Conservation (phyloP, 2,113 vertebrate genomes). For the Saccopteryx bilineata region DNA sequence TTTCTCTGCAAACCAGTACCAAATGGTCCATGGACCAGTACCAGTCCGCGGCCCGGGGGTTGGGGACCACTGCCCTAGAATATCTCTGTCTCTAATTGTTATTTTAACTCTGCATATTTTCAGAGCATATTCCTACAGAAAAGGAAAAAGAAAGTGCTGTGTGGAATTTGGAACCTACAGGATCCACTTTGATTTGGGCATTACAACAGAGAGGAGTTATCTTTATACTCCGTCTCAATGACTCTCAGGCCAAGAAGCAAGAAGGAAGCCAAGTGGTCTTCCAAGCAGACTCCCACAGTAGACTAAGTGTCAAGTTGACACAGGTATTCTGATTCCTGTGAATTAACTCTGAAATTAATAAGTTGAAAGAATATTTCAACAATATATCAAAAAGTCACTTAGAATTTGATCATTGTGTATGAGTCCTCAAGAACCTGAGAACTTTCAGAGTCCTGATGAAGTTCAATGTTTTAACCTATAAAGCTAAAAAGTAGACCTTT, state of each 20-base stretch:
- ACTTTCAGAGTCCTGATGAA: neutral
- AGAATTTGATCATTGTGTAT: neutral
- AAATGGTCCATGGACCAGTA: too few species aligned
- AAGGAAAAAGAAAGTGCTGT: neutral
- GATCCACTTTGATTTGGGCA: neutral
- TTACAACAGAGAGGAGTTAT: neutral
- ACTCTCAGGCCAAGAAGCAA: slow-evolving; percentile 13
- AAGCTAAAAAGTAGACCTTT: slow-evolving; percentile 7
- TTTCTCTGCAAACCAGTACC: too few species aligned
- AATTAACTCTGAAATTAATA: slow-evolving; percentile 23
- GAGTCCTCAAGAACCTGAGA: slow-evolving; percentile 43
- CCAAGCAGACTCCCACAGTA: neutral
- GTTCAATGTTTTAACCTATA: neutral
- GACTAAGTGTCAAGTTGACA: neutral
- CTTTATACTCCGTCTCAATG: neutral
- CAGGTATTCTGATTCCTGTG: neutral
- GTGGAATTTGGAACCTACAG: neutral
- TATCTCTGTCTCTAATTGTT: too few species aligned
- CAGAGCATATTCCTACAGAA: neutral
- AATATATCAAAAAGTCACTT: neutral
- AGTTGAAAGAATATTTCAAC: slow-evolving; percentile 1
- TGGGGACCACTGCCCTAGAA: too few species aligned
- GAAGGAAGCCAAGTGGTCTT: neutral
- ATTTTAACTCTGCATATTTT: too few species aligned
- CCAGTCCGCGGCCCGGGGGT: too few species aligned